These are phyloP conservation scores for Agrenia bidenticulata DNA, from an alignment of 2,888 invertebrate species.

Conservation along the genomic window DNA sequence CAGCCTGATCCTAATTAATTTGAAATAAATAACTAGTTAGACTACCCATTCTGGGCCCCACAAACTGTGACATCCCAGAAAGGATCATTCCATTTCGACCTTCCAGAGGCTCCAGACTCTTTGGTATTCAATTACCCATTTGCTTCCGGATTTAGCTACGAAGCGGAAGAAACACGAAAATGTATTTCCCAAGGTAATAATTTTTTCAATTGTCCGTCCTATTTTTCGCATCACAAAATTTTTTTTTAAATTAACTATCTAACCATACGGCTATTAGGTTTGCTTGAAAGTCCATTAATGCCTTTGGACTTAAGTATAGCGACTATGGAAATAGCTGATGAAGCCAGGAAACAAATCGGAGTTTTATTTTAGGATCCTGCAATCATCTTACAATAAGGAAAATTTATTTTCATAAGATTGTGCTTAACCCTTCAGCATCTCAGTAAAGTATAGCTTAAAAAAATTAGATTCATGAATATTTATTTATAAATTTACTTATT, in stretches of 20 bases:
- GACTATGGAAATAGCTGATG: conserved; percentile 71
- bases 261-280: conserved; percentile 58
- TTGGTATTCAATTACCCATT: conserved; percentile 66
- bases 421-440: no score
- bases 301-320: conserved; percentile 68
- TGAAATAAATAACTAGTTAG: no score
- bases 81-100: conserved; percentile 64
- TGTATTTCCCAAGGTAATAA: conserved; percentile 66
- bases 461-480: no score
- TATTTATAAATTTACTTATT: no score
- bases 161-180: conserved; percentile 73
- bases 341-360: conserved; percentile 69
- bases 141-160: conserved; percentile 72
- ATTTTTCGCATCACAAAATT: no score
- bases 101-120: conserved; percentile 60
- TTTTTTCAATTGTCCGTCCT: no score
- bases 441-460: no score
- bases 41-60: conserved; percentile 71
- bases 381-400: no score
- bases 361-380: no score
- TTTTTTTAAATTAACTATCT: no score
- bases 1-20: no score
- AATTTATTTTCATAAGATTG: no score
- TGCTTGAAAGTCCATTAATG: conserved; percentile 69
- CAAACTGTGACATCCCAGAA: conserved; percentile 67